phyloP scores from a whole-genome alignment of 2,888 invertebrate genomes.

The Drosophila greeni region DNA sequence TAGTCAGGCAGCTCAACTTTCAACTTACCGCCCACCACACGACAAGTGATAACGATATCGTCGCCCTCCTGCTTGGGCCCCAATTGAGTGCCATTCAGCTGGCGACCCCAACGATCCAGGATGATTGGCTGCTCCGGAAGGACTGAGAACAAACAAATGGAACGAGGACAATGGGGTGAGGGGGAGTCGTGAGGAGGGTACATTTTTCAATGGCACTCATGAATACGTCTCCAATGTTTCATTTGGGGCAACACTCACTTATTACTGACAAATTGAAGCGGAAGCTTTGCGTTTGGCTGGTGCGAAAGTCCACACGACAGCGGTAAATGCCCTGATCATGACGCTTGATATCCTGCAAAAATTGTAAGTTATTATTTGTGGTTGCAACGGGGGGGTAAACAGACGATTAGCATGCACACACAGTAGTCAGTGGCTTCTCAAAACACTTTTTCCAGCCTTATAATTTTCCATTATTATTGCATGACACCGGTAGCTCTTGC shows the following conservation, averaged over 20 bases:
- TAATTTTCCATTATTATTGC: constrained; percentile 68
- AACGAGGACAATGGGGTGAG: constrained; percentile 1
- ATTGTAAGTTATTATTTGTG: constrained; percentile 37
- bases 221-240: constrained; percentile 24
- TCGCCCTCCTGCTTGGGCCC: constrained; percentile 93
- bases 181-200: not conserved
- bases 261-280: constrained; percentile 94
- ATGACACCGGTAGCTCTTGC: constrained; percentile 53
- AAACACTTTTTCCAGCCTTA: constrained; percentile 29
- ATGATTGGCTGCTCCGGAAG: constrained; percentile 92
- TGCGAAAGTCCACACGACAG: constrained; percentile 93
- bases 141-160: constrained; percentile 80
- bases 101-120: constrained; percentile 90
- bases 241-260: constrained; percentile 83
- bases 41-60: constrained; percentile 90
- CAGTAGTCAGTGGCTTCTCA: constrained; percentile 1
- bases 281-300: constrained; percentile 92
- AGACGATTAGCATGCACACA: constrained; percentile 60
- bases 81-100: constrained; percentile 87
- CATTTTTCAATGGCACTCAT: constrained; percentile 28
- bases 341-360: constrained; percentile 85
- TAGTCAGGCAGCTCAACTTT: constrained; percentile 33
- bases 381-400: constrained; percentile 50
- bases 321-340: constrained; percentile 94
- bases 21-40: constrained; percentile 89